Base-by-base conservation (phyloP, 2,888 invertebrate species). In the Lysandra coridon region DNA sequence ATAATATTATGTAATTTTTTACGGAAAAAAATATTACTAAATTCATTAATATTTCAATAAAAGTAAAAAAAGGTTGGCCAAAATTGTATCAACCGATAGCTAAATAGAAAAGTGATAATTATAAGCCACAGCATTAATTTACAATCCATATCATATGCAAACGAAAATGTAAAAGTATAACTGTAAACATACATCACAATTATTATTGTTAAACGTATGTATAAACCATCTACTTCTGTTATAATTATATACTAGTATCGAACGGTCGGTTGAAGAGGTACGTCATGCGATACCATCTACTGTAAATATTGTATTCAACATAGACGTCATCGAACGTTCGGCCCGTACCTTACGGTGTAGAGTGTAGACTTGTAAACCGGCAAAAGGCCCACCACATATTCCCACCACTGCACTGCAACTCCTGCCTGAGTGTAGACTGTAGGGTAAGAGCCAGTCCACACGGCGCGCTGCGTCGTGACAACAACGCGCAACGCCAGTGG, bases 181-280 rank as follows among this genome's bases (percentile, higher is more conserved):
- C 62, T 7, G 23, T 62, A 62, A 62, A 23, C 62, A 23, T 62
- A 62, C 62, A 62, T 62, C 62, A 62, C 62, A 62, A 62, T n/a
- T 10, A 49, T 49, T 10, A 10, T 44, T 62, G 23, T 62, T 7
- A 62, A 23, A 23, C 3, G 10, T 62, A 23, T 2, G 7, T 7
- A 7, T 62, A 62, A 62, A 62, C 62, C 62, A 62, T 62, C 60
- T 62, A 62, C 62, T n/a, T 6, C 23, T 62, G 23, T n/a, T n/a
- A n/a, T n/a, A 23, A 23, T 60, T 60, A n/a, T 4, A 60, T n/a
- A 60, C n/a, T 60, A 60, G 5, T 60, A n/a, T 60, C 62, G 23
- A n/a, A 62, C 23, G 62, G 62, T 62, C 62, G n/a, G 23, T 62
- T n/a, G 6, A 60, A 60, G n/a, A 2, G 10, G 44, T 49, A 49